Conservation (phyloP, 1,140 invertebrate genomes). For the Conus ventricosus region DNA sequence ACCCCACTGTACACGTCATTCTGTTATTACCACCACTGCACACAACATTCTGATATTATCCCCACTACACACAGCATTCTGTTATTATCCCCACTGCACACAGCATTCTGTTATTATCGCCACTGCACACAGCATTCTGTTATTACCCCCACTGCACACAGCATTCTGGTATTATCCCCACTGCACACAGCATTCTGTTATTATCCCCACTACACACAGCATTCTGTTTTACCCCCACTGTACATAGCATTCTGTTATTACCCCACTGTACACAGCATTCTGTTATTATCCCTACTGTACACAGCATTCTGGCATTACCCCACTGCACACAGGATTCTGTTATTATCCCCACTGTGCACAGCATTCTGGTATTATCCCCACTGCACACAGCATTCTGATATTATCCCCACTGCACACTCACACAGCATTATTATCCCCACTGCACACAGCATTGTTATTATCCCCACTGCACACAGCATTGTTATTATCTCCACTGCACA, state of each 20-base stretch:
- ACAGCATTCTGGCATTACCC: conserved; percentile 1
- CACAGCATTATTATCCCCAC: too few species aligned
- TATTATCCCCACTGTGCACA: not conserved
- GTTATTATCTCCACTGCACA: not conserved
- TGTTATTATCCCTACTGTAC: too few species aligned
- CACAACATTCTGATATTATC: not conserved
- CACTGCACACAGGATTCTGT: conserved; percentile 49
- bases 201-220: too few species aligned
- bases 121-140: too few species aligned
- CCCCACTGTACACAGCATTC: too few species aligned
- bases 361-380: not conserved
- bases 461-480: not conserved
- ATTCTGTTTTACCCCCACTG: too few species aligned
- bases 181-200: conserved; percentile 13
- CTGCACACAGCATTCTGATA: not conserved
- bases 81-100: not conserved
- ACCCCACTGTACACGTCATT: too few species aligned
- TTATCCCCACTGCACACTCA: too few species aligned
- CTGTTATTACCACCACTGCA: not conserved
- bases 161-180: not conserved
- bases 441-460: conserved; percentile 23
- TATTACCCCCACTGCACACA: too few species aligned
- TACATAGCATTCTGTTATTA: too few species aligned
- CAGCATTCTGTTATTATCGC: not conserved
- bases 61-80: not conserved